Percentiles rank a stretch among this genome's conserved stretches.
These are phyloP conservation scores for Calidris pugnax DNA, from an alignment of 2,113 vertebrate genomes.

Conservation along the genomic window DNA sequence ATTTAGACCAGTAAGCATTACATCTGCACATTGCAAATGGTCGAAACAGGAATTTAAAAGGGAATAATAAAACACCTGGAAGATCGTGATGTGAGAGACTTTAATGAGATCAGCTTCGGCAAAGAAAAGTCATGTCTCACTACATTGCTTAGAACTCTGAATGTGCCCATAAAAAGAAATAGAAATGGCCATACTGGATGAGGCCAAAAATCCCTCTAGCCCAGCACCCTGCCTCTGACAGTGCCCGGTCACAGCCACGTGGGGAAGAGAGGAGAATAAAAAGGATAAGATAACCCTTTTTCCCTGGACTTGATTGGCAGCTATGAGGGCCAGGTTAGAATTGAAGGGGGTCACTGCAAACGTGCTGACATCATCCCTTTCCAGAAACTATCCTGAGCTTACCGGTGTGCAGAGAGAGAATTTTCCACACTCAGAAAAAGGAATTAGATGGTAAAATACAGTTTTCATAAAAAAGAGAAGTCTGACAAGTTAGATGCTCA, in stretches of 20 bases:
- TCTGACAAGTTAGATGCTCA: not conserved
- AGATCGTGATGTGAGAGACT: not conserved
- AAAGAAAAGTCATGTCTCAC: not conserved
- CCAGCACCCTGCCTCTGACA: not conserved
- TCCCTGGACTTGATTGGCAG: not conserved
- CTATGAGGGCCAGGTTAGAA: not conserved
- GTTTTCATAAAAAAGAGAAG: not conserved
- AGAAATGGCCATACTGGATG: not conserved
- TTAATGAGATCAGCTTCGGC: constrained; percentile 47
- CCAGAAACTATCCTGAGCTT: not conserved
- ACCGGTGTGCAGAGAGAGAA: not conserved
- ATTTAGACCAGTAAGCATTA: constrained; percentile 44
- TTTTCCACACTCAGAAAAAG: not conserved
- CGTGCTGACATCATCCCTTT: not conserved
- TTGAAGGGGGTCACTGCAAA: not conserved
- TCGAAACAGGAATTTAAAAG: constrained; percentile 50
- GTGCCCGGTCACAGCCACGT: not conserved
- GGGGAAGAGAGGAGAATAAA: not conserved
- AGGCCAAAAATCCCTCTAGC: not conserved
- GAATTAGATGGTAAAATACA: not conserved
- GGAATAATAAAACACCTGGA: constrained; percentile 68
- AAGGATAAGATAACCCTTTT: not conserved
- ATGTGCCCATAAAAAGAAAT: not conserved
- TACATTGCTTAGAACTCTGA: not conserved
- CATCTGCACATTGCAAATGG: constrained; percentile 40